Evolutionary conservation across 2,888 invertebrate genomes (phyloP), one percentile per base, ranked within the genome.

Genomic region (Melanostoma mellinum): DNA sequence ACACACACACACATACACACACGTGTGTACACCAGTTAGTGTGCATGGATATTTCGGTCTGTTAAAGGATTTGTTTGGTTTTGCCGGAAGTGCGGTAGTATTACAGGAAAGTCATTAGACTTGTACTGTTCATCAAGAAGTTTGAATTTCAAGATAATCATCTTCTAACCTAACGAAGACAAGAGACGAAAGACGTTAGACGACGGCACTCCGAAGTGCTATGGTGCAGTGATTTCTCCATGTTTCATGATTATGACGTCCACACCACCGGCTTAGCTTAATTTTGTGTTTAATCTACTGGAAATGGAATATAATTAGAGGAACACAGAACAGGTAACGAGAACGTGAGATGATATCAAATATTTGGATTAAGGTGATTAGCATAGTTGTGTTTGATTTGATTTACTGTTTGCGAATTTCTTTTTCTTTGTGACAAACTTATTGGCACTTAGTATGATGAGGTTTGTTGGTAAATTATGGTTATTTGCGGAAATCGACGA

Each of bases 51-150:
- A n/a, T 44, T 8, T 46, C 33, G 33, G 33, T 32, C 40, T 60
- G 6, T 32, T 38, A 65, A 65, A 76, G 65, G 65, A 60, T 69
- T 71, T 50, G 55, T 65, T 74, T 76, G 56, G 78, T 56, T 73
- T 20, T 76, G 53, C 74, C 78, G 82, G 82, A 84, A 78, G 65
- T 84, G 82, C 74, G 78, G 74, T 74, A 69, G 50, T 63, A 74
- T 74, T 82, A 77, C 61, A 72, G 33, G 53, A 67, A 68, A 73
- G 36, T 63, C 53, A 55, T 82, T 69, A 53, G 4, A 58, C 58
- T 84, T 60, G 48, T 38, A 38, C 32, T 55, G 55, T 63, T 67
- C 69, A 68, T 69, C 74, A 69, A 52, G 69, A 52, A 58, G 63
- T 69, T 56, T n/a, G 38, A 46, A 53, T 53, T 46, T 58, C 46